phyloP scores from a whole-genome alignment of 2,113 vertebrate species.

The Genyomyrus donnyi region DNA sequence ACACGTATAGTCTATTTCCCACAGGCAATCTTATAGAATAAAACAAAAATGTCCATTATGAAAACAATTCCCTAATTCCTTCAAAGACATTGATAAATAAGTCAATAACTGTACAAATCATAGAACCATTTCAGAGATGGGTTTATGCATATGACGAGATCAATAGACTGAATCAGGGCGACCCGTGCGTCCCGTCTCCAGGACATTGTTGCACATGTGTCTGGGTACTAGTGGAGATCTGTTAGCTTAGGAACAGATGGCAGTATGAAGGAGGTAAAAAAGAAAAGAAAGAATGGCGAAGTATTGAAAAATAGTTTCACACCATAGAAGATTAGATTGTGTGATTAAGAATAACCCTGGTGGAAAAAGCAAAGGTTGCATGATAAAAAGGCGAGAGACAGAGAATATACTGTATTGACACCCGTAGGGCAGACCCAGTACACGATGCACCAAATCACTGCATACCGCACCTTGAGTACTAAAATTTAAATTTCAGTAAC shows the following conservation, averaged over 20 bases:
- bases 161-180: not conserved
- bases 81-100: not conserved
- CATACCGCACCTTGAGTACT: not conserved
- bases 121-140: not conserved
- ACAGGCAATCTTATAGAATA: not conserved
- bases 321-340: not conserved
- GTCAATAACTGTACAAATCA: not conserved
- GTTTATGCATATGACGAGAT: not conserved
- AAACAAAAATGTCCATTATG: not conserved
- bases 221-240: not conserved
- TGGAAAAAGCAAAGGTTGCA: not conserved
- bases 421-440: not conserved
- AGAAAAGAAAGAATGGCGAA: not conserved
- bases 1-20: not conserved
- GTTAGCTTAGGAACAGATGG: not conserved
- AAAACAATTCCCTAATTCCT: not conserved
- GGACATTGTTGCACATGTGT: not conserved
- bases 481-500: not conserved
- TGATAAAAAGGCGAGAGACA: not conserved
- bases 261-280: not conserved
- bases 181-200: not conserved
- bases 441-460: not conserved
- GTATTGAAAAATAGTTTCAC: not conserved
- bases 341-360: not conserved
- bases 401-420: not conserved